These are phyloP conservation scores for Anomalospiza imberbis DNA, from an alignment of 2,797 vertebrate species.

Conservation along the genomic window DNA sequence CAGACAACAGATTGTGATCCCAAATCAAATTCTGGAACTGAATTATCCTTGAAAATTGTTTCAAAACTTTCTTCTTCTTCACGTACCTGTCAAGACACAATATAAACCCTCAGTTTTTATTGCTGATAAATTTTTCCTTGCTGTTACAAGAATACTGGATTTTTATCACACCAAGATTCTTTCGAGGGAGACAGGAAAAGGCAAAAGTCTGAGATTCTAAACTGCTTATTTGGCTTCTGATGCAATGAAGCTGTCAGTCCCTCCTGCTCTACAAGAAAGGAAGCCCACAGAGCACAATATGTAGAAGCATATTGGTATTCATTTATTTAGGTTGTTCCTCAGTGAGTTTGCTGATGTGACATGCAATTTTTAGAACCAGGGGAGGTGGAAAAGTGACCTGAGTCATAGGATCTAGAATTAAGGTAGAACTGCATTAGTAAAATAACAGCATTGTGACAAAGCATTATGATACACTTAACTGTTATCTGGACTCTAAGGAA, in stretches of 20 bases:
- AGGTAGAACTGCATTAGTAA: neutral
- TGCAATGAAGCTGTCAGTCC: neutral
- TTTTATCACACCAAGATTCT: neutral
- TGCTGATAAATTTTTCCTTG: neutral
- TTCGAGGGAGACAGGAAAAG: neutral
- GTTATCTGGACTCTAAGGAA: neutral
- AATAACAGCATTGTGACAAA: no score
- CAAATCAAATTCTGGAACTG: neutral
- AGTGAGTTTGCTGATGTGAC: neutral
- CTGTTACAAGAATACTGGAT: neutral
- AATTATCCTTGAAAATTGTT: slow-evolving; percentile 9
- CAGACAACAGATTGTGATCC: neutral
- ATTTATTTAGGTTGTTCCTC: neutral
- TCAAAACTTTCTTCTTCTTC: neutral
- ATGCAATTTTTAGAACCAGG: neutral
- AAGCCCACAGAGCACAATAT: neutral
- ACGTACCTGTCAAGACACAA: neutral
- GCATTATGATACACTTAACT: neutral
- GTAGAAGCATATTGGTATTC: neutral
- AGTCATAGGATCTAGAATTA: neutral
- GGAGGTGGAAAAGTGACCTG: neutral
- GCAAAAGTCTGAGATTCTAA: neutral
- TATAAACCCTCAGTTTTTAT: neutral
- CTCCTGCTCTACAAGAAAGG: neutral
- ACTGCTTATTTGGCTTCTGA: neutral